Evolutionary conservation across 2,888 invertebrate species (phyloP).

Genomic region (Fragum sueziense): DNA sequence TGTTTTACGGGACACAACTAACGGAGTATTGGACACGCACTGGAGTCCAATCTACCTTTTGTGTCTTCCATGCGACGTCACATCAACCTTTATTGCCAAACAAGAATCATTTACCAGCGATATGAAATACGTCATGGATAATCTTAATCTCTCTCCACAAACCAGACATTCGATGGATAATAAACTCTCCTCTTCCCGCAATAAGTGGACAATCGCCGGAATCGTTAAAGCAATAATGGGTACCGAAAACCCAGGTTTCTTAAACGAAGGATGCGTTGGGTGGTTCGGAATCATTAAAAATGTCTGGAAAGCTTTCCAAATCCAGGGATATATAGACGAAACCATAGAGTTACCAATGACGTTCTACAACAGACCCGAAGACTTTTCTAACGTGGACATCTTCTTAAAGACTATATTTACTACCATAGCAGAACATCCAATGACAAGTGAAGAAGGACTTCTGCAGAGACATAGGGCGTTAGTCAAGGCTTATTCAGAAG

Average conservation of each 20-base stretch:
- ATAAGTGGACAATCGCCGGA: background rate
- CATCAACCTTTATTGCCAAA: background rate
- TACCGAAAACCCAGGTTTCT: background rate
- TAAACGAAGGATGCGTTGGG: background rate
- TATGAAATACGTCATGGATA: background rate
- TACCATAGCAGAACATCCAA: background rate
- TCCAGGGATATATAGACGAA: background rate
- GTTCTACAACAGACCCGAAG: background rate
- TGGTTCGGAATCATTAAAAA: background rate
- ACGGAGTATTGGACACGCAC: background rate
- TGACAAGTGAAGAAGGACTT: background rate
- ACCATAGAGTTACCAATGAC: background rate
- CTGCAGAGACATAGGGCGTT: background rate
- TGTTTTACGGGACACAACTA: background rate
- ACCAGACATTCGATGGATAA: background rate
- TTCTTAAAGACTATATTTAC: background rate
- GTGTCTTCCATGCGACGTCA: background rate
- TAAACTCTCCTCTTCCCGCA: background rate
- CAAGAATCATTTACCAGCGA: slow-evolving; percentile 5
- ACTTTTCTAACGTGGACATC: background rate
- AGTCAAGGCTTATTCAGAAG: background rate
- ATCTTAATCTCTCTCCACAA: background rate
- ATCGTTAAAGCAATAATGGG: background rate
- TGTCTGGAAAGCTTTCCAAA: slow-evolving; percentile 4
- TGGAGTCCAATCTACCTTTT: background rate